Base-by-base conservation (phyloP, 2,113 vertebrate genomes). In the Haplochromis vanheusdeni region DNA sequence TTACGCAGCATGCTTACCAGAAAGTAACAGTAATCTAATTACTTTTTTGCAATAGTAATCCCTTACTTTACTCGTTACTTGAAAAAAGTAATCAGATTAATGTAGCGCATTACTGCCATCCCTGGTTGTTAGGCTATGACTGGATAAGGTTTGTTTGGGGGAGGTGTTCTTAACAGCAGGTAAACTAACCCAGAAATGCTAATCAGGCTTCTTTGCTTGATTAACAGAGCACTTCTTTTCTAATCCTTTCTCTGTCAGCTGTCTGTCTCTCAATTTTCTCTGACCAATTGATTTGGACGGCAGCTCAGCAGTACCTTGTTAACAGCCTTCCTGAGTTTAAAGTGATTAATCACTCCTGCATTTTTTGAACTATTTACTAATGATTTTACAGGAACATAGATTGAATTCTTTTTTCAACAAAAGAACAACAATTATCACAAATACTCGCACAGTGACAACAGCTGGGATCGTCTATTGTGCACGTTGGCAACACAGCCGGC, bases 381-480 rank as follows among this genome's bases (percentile, higher is more conserved):
- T 81, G 77, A 60, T 73, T 88, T 47, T 79, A 85, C 65, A 62
- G 47, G 51, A 87, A 73, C 75, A 40, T 75, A 54, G 52, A 52
- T 35, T 6, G 11, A 17, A 26, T 79, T 75, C n/a, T 37, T 65
- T 80, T 26, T 16, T 16, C 10, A 73, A 47, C 40, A 75, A 19
- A 51, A 60, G 16, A 77, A 82, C 84, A n/a, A 77, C 26, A 87
- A 35, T 81, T 79, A 80, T 31, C 16, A 40, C 80, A 85, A 90
- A 90, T 84, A 62, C 70, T 80, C 68, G 4, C 82, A 75, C 10
- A 45, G 68, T 84, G 83, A 86, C 51, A 93, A 77, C 81, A 88
- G 81, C 87, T 80, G 80, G 79, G 40, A 84, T 70, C 6, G 26
- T 80, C 33, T 60, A 4, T 42, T 86, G 87, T 86, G 80, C 86